A percentile compares a stretch with the other conserved stretches of the same genome.
Evolutionary conservation across 2,113 vertebrate species (phyloP).

Genomic region (Microtus oregoni): DNA sequence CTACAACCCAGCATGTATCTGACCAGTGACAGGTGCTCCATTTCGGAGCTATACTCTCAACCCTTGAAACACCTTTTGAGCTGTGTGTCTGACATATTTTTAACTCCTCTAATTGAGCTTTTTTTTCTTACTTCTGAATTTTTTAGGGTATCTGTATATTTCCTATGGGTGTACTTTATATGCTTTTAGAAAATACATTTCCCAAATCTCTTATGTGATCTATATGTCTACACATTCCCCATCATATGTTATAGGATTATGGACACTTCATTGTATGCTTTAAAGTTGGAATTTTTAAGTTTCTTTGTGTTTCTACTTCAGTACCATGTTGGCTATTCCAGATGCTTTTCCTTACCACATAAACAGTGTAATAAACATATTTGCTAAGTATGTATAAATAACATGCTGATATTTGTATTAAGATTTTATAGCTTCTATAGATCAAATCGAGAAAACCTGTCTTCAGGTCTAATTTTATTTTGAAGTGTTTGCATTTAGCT

Average conservation of each 20-base stretch:
- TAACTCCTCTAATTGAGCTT: neutral
- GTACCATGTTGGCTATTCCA: neutral
- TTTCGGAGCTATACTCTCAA: neutral
- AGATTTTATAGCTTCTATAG: neutral
- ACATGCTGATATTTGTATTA: neutral
- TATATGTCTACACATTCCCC: neutral
- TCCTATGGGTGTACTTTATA: neutral
- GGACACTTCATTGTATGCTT: neutral
- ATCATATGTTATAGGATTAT: neutral
- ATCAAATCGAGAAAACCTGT: neutral
- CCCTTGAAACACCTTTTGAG: neutral
- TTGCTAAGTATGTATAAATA: neutral
- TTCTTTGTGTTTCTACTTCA: neutral
- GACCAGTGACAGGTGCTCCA: neutral
- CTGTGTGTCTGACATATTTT: neutral
- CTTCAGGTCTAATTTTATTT: slow-evolving; percentile 73
- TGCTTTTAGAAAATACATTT: neutral
- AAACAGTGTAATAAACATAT: neutral
- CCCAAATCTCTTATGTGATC: neutral
- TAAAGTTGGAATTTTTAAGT: neutral
- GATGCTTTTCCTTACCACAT: neutral
- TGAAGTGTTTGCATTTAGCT: slow-evolving; percentile 81
- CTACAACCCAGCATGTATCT: neutral
- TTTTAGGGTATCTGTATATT: neutral
- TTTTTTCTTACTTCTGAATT: slow-evolving; percentile 2